Percentiles rank a stretch among this genome's conserved stretches.
These are phyloP conservation scores for Pitta sordida DNA, from an alignment of 2,113 vertebrate species.

Conservation along the genomic window DNA sequence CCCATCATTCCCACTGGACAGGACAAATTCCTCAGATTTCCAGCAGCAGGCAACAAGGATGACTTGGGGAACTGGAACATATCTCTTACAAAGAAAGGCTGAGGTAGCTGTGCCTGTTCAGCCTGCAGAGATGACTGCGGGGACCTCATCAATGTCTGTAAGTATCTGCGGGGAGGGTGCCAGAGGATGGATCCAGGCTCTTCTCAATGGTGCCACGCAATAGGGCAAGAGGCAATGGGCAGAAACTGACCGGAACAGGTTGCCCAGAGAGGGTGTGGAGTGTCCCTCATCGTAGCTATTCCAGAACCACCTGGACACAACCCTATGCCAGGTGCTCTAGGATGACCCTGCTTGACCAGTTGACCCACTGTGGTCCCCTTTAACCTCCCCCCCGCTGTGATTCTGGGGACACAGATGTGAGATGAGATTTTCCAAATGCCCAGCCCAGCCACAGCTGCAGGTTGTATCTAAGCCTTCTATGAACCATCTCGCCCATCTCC, in stretches of 20 bases:
- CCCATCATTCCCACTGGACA: neutral
- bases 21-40: neutral
- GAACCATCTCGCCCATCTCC: fast-evolving
- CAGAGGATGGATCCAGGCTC: neutral
- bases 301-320: no score
- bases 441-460: fast-evolving
- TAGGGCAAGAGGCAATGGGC: fast-evolving
- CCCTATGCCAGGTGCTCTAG: neutral
- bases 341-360: fast-evolving
- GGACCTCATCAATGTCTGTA: fast-evolving
- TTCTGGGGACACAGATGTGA: neutral
- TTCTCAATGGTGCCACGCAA: neutral
- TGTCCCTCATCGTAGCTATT: no score
- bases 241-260: neutral
- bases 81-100: neutral
- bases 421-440: neutral
- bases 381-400: no score
- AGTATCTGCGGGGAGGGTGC: fast-evolving
- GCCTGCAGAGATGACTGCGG: neutral
- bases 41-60: neutral
- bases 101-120: neutral
- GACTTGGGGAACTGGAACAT: neutral
- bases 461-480: fast-evolving
- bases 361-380: neutral
- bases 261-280: neutral